These are phyloP conservation scores for Drosophila borborema DNA, from an alignment of 2,888 invertebrate genomes.

Conservation along the genomic window DNA sequence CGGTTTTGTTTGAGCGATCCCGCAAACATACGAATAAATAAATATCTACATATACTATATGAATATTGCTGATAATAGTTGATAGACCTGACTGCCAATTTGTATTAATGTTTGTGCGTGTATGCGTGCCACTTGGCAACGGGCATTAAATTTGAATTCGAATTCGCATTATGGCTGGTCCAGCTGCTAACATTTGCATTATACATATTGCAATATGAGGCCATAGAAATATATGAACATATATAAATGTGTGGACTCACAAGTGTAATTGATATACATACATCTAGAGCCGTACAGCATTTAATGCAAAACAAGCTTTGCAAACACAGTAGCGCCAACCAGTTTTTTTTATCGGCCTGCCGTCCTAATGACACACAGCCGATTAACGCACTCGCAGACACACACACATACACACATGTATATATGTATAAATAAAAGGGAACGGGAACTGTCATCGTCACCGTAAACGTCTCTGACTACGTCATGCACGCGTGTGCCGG, in stretches of 20 bases:
- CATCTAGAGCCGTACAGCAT: neutral
- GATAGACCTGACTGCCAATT: neutral
- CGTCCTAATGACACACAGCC: constrained; percentile 59
- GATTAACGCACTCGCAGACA: constrained; percentile 27
- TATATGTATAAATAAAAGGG: neutral
- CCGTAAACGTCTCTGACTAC: constrained; percentile 33
- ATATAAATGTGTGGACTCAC: neutral
- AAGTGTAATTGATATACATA: constrained; percentile 14
- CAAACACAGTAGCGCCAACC: constrained; percentile 31
- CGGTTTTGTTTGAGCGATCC: constrained; percentile 44
- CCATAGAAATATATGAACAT: neutral
- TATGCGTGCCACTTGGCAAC: constrained; percentile 54
- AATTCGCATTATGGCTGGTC: constrained; percentile 55
- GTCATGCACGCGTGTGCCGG: constrained; percentile 42
- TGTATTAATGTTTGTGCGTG: constrained; percentile 4
- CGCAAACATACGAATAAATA: constrained; percentile 21
- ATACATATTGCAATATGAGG: neutral
- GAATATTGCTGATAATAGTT: constrained; percentile 56
- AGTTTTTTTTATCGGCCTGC: constrained; percentile 44
- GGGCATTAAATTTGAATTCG: constrained; percentile 27
- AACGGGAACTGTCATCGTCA: constrained; percentile 41
- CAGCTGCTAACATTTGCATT: constrained; percentile 13
- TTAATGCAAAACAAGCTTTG: constrained; percentile 9
- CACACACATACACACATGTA: constrained; percentile 4
- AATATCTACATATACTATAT: neutral